Percentiles rank a stretch among this genome's conserved stretches.
These are phyloP conservation scores for Gyps fulvus DNA, from an alignment of 2,113 vertebrate species.

Conservation along the genomic window DNA sequence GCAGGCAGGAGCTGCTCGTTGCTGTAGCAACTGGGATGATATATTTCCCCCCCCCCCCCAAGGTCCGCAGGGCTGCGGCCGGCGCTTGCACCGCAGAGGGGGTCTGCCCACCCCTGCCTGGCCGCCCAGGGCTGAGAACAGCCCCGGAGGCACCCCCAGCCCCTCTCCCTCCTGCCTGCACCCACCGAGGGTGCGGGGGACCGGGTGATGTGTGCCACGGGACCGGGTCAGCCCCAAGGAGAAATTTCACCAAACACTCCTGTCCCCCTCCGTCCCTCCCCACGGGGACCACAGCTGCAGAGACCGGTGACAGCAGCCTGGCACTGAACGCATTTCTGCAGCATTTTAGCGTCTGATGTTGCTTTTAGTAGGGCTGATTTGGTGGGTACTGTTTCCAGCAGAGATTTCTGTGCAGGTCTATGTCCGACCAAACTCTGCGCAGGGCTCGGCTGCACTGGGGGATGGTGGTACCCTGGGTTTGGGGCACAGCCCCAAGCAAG, in stretches of 20 bases:
- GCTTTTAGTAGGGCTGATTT: neutral
- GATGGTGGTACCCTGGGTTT: neutral
- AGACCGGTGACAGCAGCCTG: neutral
- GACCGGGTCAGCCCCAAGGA: neutral
- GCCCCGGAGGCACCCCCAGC: neutral
- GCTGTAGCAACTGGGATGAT: neutral
- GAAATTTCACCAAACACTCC: neutral
- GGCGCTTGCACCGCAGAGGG: neutral
- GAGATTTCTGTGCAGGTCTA: neutral
- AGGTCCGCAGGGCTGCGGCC: neutral
- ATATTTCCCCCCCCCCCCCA: neutral
- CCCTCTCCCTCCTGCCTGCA: neutral
- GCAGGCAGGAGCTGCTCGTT: neutral
- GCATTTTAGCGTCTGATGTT: neutral
- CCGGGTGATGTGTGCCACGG: fast-evolving
- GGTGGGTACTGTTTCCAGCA: neutral
- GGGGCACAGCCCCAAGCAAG: neutral
- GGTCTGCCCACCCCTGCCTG: neutral
- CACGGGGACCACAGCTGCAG: neutral
- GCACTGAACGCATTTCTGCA: neutral
- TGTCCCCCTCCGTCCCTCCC: neutral
- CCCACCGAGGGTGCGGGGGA: neutral
- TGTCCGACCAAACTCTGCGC: neutral
- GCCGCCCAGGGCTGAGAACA: neutral
- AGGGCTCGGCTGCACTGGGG: fast-evolving